Conservation (phyloP, 2,113 vertebrate species). For the Donacobius atricapilla region DNA sequence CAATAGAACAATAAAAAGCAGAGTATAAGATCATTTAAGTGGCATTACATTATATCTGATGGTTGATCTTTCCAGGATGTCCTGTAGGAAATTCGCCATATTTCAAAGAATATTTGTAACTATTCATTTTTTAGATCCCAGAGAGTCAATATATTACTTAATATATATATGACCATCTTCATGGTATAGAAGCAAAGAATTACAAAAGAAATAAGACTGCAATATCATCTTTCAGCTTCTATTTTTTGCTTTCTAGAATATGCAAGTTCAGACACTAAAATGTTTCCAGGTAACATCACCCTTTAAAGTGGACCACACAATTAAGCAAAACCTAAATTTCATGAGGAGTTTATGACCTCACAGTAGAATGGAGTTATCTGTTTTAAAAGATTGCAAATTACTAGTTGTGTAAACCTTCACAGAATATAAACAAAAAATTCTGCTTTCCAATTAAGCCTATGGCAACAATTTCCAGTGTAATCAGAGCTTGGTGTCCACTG, state of each 20-base stretch:
- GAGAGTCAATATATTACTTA: not conserved
- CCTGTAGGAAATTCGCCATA: not conserved
- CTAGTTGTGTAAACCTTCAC: not conserved
- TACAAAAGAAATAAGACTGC: not conserved
- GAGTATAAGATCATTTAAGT: not conserved
- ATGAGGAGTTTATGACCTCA: not conserved
- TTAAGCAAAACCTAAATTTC: not conserved
- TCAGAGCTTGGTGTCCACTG: not conserved
- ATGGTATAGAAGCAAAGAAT: not conserved
- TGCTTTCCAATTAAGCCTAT: not conserved
- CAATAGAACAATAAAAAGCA: not conserved
- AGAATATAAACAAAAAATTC: not conserved
- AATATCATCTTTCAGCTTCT: not conserved
- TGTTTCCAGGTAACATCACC: constrained; percentile 13
- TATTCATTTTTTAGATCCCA: not conserved
- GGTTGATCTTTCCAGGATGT: not conserved
- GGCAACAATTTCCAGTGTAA: not conserved
- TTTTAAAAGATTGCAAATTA: not conserved
- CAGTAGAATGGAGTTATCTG: not conserved
- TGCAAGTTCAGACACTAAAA: not conserved
- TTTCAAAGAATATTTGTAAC: not conserved
- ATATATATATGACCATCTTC: not conserved
- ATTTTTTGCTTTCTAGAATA: constrained; percentile 31
- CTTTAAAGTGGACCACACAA: not conserved
- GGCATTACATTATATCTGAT: not conserved